Percentiles rank a stretch among this genome's conserved stretches.
Evolutionary conservation across 2,797 vertebrate species (phyloP).

Genomic region (Enteromius paludinosus): DNA sequence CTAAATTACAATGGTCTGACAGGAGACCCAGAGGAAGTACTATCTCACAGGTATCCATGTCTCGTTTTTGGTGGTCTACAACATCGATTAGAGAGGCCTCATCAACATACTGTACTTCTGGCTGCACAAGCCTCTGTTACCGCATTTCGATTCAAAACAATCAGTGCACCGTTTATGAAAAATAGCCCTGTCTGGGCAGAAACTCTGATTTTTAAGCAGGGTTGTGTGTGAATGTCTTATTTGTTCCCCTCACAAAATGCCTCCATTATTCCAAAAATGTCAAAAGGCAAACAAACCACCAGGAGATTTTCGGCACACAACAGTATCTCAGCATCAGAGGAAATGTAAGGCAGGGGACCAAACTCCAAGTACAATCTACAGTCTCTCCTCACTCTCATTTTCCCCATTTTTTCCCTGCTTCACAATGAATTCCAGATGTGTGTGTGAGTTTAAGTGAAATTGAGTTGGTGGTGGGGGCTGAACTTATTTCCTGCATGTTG

Average conservation of each 20-base stretch:
- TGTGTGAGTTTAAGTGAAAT: constrained; percentile 72
- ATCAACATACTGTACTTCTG: constrained; percentile 64
- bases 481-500: constrained; percentile 55
- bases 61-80: constrained; percentile 57
- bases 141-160: constrained; percentile 48
- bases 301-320: constrained; percentile 71
- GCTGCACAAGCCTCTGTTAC: constrained; percentile 55
- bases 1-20: constrained; percentile 46
- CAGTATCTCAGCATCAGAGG: constrained; percentile 77
- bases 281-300: constrained; percentile 77
- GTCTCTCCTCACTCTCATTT: constrained; percentile 72
- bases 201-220: constrained; percentile 20
- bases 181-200: constrained; percentile 22
- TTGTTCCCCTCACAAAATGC: constrained; percentile 49
- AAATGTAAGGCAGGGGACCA: constrained; percentile 75
- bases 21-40: constrained; percentile 46
- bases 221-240: constrained; percentile 43
- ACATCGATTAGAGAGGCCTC: constrained; percentile 51
- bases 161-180: constrained; percentile 46
- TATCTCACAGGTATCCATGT: constrained; percentile 32
- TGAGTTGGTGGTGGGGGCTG: constrained; percentile 54
- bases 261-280: constrained; percentile 56
- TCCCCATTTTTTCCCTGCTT: constrained; percentile 65
- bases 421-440: constrained; percentile 89
- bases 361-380: constrained; percentile 65